phyloP scores from a whole-genome alignment of 2,113 vertebrate genomes.

The Nothobranchius furzeri region DNA sequence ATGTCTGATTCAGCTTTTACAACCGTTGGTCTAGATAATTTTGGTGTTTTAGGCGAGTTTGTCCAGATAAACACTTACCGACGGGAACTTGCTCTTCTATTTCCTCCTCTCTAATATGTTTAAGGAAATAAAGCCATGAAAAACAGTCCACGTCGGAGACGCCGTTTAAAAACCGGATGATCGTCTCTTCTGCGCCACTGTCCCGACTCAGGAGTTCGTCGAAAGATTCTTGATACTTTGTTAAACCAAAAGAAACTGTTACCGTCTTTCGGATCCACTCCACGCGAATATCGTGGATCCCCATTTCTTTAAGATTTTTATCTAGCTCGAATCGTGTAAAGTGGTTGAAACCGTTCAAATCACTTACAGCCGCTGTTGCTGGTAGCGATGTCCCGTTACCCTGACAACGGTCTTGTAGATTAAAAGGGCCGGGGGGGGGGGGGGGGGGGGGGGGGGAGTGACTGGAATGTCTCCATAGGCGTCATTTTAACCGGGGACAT shows the following conservation, averaged over 20 bases:
- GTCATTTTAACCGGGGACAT: too few relatives aligned
- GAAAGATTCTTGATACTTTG: slow-evolving; percentile 68
- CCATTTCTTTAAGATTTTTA: not conserved
- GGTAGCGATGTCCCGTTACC: not conserved
- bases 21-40: too few relatives aligned
- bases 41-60: too few relatives aligned
- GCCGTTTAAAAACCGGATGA: slow-evolving; percentile 81
- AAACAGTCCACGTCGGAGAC: slow-evolving; percentile 54
- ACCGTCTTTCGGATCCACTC: slow-evolving; percentile 84
- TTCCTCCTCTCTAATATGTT: slow-evolving; percentile 66
- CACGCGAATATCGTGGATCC: slow-evolving; percentile 76
- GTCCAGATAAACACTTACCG: slow-evolving; percentile 66
- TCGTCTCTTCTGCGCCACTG: slow-evolving; percentile 73
- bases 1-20: too few relatives aligned
- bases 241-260: slow-evolving; percentile 70
- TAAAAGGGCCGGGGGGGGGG: too few relatives aligned
- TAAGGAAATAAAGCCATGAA: slow-evolving; percentile 81
- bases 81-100: slow-evolving; percentile 64
- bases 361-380: not conserved
- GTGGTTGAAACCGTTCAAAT: too few relatives aligned
- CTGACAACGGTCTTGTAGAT: slow-evolving; percentile 5
- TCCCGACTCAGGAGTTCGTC: slow-evolving; percentile 83
- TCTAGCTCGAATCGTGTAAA: too few relatives aligned
- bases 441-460: too few relatives aligned
- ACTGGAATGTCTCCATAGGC: too few relatives aligned